These are phyloP conservation scores for Hucho hucho DNA, from an alignment of 2,113 vertebrate genomes.

Conservation along the genomic window DNA sequence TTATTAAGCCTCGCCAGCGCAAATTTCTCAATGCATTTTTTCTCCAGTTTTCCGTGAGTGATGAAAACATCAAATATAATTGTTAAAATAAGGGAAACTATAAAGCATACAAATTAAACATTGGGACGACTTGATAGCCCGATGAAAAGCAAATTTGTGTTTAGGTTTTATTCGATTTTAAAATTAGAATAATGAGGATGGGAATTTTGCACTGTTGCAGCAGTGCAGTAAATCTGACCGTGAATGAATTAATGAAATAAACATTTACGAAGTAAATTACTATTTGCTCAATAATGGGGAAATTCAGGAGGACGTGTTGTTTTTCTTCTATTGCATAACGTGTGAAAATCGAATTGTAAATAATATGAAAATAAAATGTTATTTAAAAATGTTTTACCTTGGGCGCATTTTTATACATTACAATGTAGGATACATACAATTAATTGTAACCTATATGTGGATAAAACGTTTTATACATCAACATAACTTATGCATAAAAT, in stretches of 20 bases:
- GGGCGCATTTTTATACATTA: constrained; percentile 44
- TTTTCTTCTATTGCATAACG: constrained; percentile 6
- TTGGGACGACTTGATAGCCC: no score
- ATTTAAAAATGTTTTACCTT: constrained; percentile 68
- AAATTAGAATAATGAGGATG: not conserved
- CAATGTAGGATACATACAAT: not conserved
- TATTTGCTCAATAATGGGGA: not conserved
- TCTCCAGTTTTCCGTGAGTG: no score
- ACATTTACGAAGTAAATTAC: not conserved
- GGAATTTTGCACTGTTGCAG: not conserved
- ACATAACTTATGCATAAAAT: constrained; percentile 1
- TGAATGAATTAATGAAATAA: not conserved
- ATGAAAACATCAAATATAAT: no score
- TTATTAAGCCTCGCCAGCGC: constrained; percentile 2
- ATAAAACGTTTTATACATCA: not conserved
- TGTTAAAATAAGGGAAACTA: no score
- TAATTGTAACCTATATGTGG: constrained; percentile 7
- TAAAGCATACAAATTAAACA: no score
- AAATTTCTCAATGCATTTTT: not conserved
- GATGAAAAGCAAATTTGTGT: no score
- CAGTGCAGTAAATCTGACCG: not conserved
- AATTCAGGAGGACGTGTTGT: constrained; percentile 23
- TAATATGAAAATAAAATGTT: constrained; percentile 66
- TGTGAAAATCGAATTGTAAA: constrained; percentile 59
- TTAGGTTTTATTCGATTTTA: no score